Evolutionary conservation across 1,140 invertebrate genomes (phyloP).

Genomic region (Drosophila pallidifrons): DNA sequence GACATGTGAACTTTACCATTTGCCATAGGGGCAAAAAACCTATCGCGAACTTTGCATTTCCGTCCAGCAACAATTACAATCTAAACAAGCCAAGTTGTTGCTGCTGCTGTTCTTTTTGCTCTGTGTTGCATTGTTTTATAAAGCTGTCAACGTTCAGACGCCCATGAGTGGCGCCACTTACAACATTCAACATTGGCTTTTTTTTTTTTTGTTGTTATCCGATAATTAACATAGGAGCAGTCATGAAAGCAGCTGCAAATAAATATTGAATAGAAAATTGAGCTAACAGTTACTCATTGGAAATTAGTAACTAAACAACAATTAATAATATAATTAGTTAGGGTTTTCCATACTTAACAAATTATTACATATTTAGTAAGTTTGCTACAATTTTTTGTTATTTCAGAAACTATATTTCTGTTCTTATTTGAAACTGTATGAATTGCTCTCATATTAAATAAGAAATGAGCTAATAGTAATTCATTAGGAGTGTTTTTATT

Average conservation of each 20-base stretch:
- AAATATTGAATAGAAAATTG: background rate
- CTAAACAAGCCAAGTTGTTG: conserved; percentile 27
- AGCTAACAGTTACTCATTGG: background rate
- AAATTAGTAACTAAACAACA: background rate
- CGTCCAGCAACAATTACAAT: conserved; percentile 37
- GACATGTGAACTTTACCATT: conserved; percentile 72
- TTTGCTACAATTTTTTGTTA: background rate
- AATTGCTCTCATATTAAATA: no score
- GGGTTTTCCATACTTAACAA: background rate
- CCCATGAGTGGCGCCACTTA: conserved; percentile 38
- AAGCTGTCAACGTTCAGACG: conserved; percentile 54
- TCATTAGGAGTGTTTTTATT: no score
- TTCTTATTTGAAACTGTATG: no score
- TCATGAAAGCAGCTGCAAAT: conserved; percentile 27
- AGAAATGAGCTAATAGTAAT: no score
- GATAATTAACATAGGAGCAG: conserved; percentile 28
- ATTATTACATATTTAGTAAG: background rate
- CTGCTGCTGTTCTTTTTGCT: conserved; percentile 26
- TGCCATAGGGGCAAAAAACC: conserved; percentile 41
- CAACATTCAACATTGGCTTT: background rate
- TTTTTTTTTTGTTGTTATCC: background rate
- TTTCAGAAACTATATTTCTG: no score
- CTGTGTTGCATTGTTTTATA: conserved; percentile 61
- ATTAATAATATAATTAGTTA: background rate
- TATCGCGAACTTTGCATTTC: conserved; percentile 67